Evolutionary conservation across 1,140 invertebrate genomes (phyloP).

Genomic region (Nomia melanderi): DNA sequence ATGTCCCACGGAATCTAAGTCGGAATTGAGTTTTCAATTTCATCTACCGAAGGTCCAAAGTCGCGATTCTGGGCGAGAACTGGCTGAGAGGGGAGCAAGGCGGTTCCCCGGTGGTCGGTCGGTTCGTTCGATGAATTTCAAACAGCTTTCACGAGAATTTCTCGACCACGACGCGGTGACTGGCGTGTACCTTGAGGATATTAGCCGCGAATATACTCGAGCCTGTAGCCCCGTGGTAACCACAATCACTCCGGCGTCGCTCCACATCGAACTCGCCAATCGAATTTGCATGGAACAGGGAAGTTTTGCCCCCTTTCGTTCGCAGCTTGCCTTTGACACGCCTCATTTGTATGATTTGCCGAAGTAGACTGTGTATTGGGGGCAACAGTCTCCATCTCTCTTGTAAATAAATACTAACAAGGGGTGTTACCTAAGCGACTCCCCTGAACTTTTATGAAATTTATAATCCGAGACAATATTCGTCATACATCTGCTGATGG

Average conservation of each 20-base stretch:
- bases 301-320: slow-evolving; percentile 42
- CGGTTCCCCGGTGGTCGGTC: slow-evolving; percentile 10
- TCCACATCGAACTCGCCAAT: slow-evolving; percentile 65
- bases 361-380: not conserved
- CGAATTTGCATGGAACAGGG: slow-evolving; percentile 67
- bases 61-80: slow-evolving; percentile 11
- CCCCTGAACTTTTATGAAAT: too few relatives aligned
- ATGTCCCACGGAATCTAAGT: slow-evolving; percentile 51
- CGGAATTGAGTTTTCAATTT: slow-evolving; percentile 74
- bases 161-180: not conserved
- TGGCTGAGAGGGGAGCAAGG: not conserved
- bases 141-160: slow-evolving; percentile 43
- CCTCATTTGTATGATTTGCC: slow-evolving; percentile 24
- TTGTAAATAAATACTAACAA: too few relatives aligned
- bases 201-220: slow-evolving; percentile 48
- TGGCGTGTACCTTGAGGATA: slow-evolving; percentile 36
- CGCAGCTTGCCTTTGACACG: not conserved
- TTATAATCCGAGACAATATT: too few relatives aligned
- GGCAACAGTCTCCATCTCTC: not conserved
- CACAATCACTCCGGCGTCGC: slow-evolving; percentile 14
- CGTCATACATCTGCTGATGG: too few relatives aligned
- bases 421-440: too few relatives aligned
- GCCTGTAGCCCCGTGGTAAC: not conserved
- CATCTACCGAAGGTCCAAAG: slow-evolving; percentile 27
- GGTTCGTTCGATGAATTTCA: slow-evolving; percentile 55